phyloP scores from a whole-genome alignment of 2,797 vertebrate species.

The Oreochromis grahami region DNA sequence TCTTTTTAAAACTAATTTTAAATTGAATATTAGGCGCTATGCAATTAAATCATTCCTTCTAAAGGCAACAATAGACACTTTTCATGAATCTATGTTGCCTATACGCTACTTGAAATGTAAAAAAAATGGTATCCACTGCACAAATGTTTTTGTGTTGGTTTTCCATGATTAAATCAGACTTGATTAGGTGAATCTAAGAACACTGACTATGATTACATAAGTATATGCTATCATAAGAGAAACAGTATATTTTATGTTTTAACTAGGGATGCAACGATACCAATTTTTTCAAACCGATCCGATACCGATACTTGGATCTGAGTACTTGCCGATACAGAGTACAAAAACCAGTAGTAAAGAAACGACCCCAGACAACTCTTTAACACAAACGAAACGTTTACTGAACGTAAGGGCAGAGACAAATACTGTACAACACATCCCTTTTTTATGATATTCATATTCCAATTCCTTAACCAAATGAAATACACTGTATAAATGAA shows the following conservation, averaged over 20 bases:
- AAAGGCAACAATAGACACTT: background rate
- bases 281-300: too few relatives aligned
- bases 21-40: background rate
- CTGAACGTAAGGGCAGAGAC: too few relatives aligned
- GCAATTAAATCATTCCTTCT: background rate
- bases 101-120: background rate
- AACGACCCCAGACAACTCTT: too few relatives aligned
- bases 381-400: too few relatives aligned
- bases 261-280: too few relatives aligned
- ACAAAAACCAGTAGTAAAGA: too few relatives aligned
- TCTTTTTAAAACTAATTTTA: background rate
- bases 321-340: too few relatives aligned
- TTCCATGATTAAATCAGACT: background rate
- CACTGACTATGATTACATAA: fast-evolving
- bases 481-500: too few relatives aligned
- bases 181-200: background rate
- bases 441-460: too few relatives aligned
- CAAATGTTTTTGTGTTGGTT: background rate
- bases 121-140: background rate
- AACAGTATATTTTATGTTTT: background rate
- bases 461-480: too few relatives aligned
- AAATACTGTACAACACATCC: too few relatives aligned
- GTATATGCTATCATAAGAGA: background rate
- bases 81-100: fast-evolving
- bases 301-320: too few relatives aligned